phyloP scores from a whole-genome alignment of 1,140 invertebrate species.

The Drosophila aff. region DNA sequence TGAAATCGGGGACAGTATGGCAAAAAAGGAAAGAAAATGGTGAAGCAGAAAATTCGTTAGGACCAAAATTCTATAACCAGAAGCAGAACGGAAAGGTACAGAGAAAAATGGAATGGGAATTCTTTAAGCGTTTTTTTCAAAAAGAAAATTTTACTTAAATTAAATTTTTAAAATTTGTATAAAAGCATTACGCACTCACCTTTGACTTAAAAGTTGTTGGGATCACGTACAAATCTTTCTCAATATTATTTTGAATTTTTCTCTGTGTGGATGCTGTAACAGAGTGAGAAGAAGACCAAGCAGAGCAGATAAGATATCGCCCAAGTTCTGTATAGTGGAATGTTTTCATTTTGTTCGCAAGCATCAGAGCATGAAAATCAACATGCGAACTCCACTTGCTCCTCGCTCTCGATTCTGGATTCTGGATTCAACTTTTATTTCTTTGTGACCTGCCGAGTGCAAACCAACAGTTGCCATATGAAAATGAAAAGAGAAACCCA shows the following conservation, averaged over 20 bases:
- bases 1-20: not conserved
- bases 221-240: not conserved
- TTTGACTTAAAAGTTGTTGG: not conserved
- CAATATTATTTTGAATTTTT: not conserved
- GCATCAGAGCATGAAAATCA: slow-evolving; percentile 80
- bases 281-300: slow-evolving; percentile 18
- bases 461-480: slow-evolving; percentile 50
- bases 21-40: slow-evolving; percentile 8
- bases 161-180: not conserved
- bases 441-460: slow-evolving; percentile 51
- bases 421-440: slow-evolving; percentile 17
- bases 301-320: slow-evolving; percentile 69
- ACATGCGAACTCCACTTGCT: slow-evolving; percentile 55
- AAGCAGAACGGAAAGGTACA: slow-evolving; percentile 3
- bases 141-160: rapidly evolving
- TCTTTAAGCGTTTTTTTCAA: not conserved
- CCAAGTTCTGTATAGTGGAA: slow-evolving; percentile 57
- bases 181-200: not conserved
- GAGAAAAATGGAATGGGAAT: not conserved
- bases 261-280: slow-evolving; percentile 10
- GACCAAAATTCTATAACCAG: slow-evolving; percentile 35
- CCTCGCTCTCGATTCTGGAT: slow-evolving; percentile 1
- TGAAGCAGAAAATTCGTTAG: slow-evolving; percentile 28
- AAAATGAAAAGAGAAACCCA: slow-evolving; percentile 35
- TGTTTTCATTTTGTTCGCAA: slow-evolving; percentile 80